Evolutionary conservation across 2,113 vertebrate species (phyloP), one percentile per base, ranked within the genome.

Genomic region (Cyanoderma ruficeps): DNA sequence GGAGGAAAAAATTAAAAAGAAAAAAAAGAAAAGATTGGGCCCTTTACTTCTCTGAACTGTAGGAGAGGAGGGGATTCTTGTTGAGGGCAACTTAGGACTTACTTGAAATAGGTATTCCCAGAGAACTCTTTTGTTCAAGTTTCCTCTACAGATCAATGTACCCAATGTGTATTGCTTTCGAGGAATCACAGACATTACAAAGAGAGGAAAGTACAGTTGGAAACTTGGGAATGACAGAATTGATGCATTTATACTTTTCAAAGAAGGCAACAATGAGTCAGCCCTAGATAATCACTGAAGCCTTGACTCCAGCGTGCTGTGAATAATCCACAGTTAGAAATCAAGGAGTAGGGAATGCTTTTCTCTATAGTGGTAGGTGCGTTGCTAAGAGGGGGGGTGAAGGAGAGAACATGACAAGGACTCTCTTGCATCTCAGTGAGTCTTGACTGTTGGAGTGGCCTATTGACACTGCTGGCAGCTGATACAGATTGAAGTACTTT

Each of bases 371-470:
- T 71, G 89, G 71, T 71, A 68, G 94, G 64, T 81, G 88, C 56
- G 28, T 30, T 60, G 72, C 72, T 78, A 59, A 68, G 96, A 92
- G 85, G 18, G 15, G 52, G 63, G 59, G 24, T 27, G 44, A 88
- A 94, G 68, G 79, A 77, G 65, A 53, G 46, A 83, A 92, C n/a
- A 3, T 42, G 76, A 95, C 81, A 95, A 93, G 88, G 64, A 74
- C 78, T 74, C 92, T 93, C 79, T 53, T 87, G 86, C 86, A 81
- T 64, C 79, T 86, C 92, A 49, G 60, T 8, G 72, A 89, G 72
- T 88, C 96, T 93, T 94, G 86, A 93, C 94, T 92, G 76, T 39
- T 89, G 79, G 72, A 93, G 72, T 90, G 83, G 53, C 93, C 80
- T 94, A 75, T 69, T 90, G 90, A 90, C 79, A 68, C 65, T 76